Conservation (phyloP, 2,888 invertebrate genomes). For the Celastrina argiolus region DNA sequence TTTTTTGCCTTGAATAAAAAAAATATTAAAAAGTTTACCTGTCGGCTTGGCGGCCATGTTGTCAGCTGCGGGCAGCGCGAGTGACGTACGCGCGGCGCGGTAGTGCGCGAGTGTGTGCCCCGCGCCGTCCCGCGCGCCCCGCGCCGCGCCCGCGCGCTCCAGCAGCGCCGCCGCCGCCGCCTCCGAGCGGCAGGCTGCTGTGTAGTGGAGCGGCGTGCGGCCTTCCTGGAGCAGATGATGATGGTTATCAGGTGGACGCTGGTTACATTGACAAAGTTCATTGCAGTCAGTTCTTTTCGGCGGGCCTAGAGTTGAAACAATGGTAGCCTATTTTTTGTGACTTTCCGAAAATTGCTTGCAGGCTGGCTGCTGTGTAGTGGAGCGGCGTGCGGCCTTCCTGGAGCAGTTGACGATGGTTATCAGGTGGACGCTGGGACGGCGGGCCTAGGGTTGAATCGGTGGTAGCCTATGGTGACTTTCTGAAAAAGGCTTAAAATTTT, state of each 20-base stretch:
- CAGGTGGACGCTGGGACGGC: too few species aligned
- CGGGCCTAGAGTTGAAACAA: too few species aligned
- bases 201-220: slow-evolving; percentile 90
- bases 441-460: too few species aligned
- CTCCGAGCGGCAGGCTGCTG: slow-evolving; percentile 86
- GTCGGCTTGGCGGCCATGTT: slow-evolving; percentile 48
- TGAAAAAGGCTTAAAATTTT: too few species aligned
- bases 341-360: too few species aligned
- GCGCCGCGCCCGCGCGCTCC: slow-evolving; percentile 88
- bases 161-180: slow-evolving; percentile 86
- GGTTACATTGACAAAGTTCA: too few species aligned
- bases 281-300: too few species aligned
- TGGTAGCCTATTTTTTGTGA: too few species aligned
- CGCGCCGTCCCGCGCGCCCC: slow-evolving; percentile 87
- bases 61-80: slow-evolving; percentile 53
- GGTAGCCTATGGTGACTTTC: too few species aligned
- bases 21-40: slow-evolving; percentile 43
- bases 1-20: not conserved
- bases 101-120: slow-evolving; percentile 66
- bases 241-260: too few species aligned
- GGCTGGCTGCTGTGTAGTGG: slow-evolving; percentile 89
- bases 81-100: slow-evolving; percentile 59
- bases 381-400: slow-evolving; percentile 82
- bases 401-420: too few species aligned
- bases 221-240: slow-evolving; percentile 54